These are phyloP conservation scores for Holcopasites calliopsidis DNA, from an alignment of 1,140 invertebrate species.

Conservation along the genomic window DNA sequence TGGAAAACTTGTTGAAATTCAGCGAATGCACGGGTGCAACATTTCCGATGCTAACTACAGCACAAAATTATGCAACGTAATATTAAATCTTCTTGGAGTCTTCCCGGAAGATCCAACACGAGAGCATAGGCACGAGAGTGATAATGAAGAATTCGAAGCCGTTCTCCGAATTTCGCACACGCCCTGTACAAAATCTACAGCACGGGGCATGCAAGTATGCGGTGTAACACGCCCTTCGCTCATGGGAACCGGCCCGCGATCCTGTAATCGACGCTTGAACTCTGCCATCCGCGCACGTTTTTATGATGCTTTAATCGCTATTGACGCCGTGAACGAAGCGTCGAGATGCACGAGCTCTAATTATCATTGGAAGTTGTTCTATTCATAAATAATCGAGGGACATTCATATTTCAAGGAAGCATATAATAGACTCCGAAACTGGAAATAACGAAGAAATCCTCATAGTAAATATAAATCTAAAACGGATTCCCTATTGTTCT, in stretches of 20 bases:
- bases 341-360: not conserved
- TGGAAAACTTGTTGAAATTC: no score
- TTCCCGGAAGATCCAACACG: not conserved
- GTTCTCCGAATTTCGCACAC: not conserved
- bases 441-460: not conserved
- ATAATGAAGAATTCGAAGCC: not conserved
- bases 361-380: not conserved
- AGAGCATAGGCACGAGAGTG: not conserved
- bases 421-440: not conserved
- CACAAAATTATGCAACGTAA: no score
- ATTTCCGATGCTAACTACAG: no score
- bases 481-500: not conserved
- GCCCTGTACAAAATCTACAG: not conserved
- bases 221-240: not conserved
- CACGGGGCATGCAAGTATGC: not conserved
- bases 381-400: not conserved
- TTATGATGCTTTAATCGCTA: constrained; percentile 12
- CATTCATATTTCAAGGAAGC: not conserved
- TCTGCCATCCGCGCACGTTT: not conserved
- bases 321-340: not conserved
- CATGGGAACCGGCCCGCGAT: not conserved
- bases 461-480: no score
- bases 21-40: no score
- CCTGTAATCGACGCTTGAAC: not conserved
- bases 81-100: not conserved